Percentiles rank a stretch among this genome's conserved stretches.
phyloP scores from a whole-genome alignment of 2,888 invertebrate species.

The Melinaea marsaeus region DNA sequence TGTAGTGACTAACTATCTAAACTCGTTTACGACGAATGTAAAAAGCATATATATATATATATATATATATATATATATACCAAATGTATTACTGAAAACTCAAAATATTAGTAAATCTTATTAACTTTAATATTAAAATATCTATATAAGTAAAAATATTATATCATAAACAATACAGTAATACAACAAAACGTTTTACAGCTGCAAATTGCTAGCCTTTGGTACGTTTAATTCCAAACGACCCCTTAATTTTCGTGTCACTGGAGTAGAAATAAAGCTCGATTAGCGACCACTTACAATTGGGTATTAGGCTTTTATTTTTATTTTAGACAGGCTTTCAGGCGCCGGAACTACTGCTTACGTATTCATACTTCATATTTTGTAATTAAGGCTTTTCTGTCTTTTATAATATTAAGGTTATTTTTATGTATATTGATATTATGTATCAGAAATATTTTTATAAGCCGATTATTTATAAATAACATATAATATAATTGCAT shows the following conservation, averaged over 20 bases:
- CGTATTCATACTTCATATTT: conserved; percentile 4
- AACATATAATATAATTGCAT: no score
- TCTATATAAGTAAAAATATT: no score
- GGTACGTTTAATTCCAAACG: conserved; percentile 1
- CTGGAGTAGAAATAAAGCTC: conserved; percentile 5
- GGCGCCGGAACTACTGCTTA: conserved; percentile 1
- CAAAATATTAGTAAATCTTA: no score
- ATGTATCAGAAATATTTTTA: background rate
- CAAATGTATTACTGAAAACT: no score
- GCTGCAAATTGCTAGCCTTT: background rate
- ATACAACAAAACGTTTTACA: background rate
- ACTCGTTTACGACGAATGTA: no score
- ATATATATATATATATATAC: no score
- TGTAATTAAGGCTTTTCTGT: background rate
- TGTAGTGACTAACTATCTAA: no score
- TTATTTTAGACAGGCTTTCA: conserved; percentile 7
- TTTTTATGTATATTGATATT: background rate
- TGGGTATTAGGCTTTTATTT: conserved; percentile 3
- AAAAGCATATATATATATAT: no score
- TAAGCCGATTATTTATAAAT: no score
- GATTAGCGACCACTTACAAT: conserved; percentile 7
- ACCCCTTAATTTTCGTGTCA: background rate
- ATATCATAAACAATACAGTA: no score
- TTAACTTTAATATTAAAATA: no score
- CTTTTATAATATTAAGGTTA: background rate